phyloP scores from a whole-genome alignment of 2,888 invertebrate species.

The Tetramorium bicarinatum region DNA sequence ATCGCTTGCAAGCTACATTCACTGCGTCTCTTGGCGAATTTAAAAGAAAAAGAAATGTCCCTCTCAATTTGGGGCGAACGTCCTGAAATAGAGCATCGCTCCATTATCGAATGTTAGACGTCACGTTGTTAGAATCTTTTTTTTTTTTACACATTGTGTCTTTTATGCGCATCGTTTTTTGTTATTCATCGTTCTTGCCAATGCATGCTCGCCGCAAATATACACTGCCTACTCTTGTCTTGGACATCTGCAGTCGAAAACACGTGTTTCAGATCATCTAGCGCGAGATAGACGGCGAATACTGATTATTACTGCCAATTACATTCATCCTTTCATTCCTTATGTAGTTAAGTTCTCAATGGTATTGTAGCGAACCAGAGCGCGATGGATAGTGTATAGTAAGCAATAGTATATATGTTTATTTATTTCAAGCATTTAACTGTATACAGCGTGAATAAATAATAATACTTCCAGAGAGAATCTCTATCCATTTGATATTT shows the following conservation, averaged over 20 bases:
- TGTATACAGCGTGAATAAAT: constrained; percentile 69
- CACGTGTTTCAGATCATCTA: constrained; percentile 17
- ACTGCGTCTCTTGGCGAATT: constrained; percentile 27
- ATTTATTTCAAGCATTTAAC: constrained; percentile 72
- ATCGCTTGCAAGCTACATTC: constrained; percentile 39
- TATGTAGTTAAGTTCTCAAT: constrained; percentile 61
- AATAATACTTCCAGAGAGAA: constrained; percentile 65
- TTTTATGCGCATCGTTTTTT: constrained; percentile 11
- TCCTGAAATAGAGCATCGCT: neutral
- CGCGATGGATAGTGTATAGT: constrained; percentile 64
- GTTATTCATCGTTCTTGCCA: constrained; percentile 12
- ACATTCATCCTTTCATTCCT: constrained; percentile 71
- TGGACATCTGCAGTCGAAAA: neutral
- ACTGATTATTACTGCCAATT: constrained; percentile 74
- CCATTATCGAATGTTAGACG: constrained; percentile 24
- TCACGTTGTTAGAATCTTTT: constrained; percentile 1
- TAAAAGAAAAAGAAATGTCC: neutral
- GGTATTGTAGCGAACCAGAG: constrained; percentile 55
- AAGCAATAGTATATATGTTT: constrained; percentile 62
- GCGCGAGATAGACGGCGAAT: constrained; percentile 54
- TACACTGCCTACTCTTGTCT: constrained; percentile 36
- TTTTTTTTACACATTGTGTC: constrained; percentile 17
- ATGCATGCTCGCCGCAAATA: constrained; percentile 1
- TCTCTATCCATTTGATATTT: constrained; percentile 68
- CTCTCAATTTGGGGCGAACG: neutral